Evolutionary conservation across 2,113 vertebrate genomes (phyloP).

Genomic region (Raja brachyura): DNA sequence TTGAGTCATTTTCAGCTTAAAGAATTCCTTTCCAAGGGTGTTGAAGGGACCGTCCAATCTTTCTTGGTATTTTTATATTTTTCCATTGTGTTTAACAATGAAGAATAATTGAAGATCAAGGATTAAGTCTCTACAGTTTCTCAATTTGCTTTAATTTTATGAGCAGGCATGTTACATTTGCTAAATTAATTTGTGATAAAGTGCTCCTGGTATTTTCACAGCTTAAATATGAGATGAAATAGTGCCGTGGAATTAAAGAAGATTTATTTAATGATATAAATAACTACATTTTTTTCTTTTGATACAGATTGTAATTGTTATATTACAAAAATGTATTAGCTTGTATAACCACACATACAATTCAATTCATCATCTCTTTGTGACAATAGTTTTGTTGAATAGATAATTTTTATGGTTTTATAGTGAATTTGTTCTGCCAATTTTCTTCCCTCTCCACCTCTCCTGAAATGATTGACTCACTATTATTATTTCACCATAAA

Average conservation of each 20-base stretch:
- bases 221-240: constrained; percentile 62
- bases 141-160: constrained; percentile 63
- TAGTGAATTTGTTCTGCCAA: neutral
- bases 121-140: constrained; percentile 55
- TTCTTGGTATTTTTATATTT: constrained; percentile 40
- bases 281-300: constrained; percentile 50
- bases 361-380: neutral
- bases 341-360: neutral
- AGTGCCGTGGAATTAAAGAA: constrained; percentile 53
- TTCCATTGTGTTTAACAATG: constrained; percentile 47
- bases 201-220: constrained; percentile 55
- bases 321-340: constrained; percentile 10
- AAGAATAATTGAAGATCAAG: constrained; percentile 56
- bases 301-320: neutral
- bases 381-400: neutral
- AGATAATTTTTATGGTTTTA: neutral
- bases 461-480: neutral
- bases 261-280: constrained; percentile 62
- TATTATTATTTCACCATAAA: neutral
- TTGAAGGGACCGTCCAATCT: constrained; percentile 4
- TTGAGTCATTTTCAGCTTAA: constrained; percentile 37
- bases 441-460: neutral
- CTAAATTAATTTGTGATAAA: constrained; percentile 65
- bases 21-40: constrained; percentile 21
- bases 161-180: constrained; percentile 56